Evolutionary conservation across 64 coral and sea anemone species (phyloP), one percentile per base, ranked within the genome.

Genomic region (Montipora efflorescens): DNA sequence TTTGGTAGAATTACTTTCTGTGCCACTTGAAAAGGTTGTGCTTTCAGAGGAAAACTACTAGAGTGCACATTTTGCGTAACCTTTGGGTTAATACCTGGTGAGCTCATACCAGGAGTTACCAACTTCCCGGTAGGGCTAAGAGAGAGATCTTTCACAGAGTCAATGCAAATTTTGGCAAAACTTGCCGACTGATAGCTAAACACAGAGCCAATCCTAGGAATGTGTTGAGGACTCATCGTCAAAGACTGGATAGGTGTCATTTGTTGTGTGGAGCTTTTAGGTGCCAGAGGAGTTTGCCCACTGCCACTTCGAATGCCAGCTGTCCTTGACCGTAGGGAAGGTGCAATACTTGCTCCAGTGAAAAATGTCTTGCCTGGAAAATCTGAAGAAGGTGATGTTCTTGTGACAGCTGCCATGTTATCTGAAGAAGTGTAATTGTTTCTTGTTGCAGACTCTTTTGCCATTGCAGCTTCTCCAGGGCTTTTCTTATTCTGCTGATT

Each of bases 111-210:
- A 11, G 50, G 23, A 7, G 53, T 82, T 64, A 6, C 62, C 8
- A 48, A 45, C 9, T 67, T 86, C 18, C 66, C 66, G 13, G 67
- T 9, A 71, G 62, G 62, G 19, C 47, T 59, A 20, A 71, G 82
- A 2, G 82, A 71, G 10, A 71, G 82, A 14, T 86, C 82, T 51
- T 86, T 86, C 15, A 70, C 82, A 86, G 82, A 69, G 10, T 86
- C 82, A 48, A 86, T 71, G 16, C 64, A 70, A 72, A 67, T 68
- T 70, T 69, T 78, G 14, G 76, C 5, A 16, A 19, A 48, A 78
- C 47, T 16, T 2, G 16, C 14, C 4, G 82, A 86, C 18, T 70
- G 82, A 12, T 86, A 86, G 71, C 82, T 86, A 72, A 70, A 86
- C 8, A 86, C 36, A 8, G 67, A 71, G 47, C 68, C 82, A 69